Evolutionary conservation across 2,888 invertebrate species (phyloP).

Genomic region (Pristionchus entomophagus): DNA sequence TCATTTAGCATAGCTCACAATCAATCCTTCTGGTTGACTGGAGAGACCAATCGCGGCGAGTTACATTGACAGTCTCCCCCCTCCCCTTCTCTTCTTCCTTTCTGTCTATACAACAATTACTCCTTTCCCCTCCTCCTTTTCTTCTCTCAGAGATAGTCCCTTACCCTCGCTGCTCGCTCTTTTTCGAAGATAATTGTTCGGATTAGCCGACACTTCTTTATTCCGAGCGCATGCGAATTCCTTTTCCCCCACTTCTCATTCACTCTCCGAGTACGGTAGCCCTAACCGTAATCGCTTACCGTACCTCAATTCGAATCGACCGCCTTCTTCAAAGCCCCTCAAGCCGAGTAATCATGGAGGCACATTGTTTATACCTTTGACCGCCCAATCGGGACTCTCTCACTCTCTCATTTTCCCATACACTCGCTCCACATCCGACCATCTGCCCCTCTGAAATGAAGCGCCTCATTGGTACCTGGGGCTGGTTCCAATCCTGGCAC

Average conservation of each 20-base stretch:
- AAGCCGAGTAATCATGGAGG: no score
- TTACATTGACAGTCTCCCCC: not conserved
- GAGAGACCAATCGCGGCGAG: not conserved
- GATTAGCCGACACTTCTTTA: slow-evolving; percentile 40
- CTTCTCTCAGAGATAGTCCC: slow-evolving; percentile 28
- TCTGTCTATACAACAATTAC: slow-evolving; percentile 37
- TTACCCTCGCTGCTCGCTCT: not conserved
- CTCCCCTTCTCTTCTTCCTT: not conserved
- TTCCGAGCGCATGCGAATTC: not conserved
- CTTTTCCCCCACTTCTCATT: not conserved
- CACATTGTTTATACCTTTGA: not conserved
- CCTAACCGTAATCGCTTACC: not conserved
- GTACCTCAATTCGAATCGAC: not conserved
- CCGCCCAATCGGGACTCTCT: not conserved
- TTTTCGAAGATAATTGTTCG: slow-evolving; percentile 37
- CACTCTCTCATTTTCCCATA: not conserved
- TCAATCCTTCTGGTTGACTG: not conserved
- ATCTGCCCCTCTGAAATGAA: not conserved
- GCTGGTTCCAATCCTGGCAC: not conserved
- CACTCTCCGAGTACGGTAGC: not conserved
- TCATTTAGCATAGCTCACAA: not conserved
- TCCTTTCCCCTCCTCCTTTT: not conserved
- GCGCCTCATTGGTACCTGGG: not conserved
- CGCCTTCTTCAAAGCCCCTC: not conserved
- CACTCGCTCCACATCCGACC: not conserved